These are phyloP conservation scores for Lophochroa leadbeateri DNA, from an alignment of 2,113 vertebrate species.

Conservation along the genomic window DNA sequence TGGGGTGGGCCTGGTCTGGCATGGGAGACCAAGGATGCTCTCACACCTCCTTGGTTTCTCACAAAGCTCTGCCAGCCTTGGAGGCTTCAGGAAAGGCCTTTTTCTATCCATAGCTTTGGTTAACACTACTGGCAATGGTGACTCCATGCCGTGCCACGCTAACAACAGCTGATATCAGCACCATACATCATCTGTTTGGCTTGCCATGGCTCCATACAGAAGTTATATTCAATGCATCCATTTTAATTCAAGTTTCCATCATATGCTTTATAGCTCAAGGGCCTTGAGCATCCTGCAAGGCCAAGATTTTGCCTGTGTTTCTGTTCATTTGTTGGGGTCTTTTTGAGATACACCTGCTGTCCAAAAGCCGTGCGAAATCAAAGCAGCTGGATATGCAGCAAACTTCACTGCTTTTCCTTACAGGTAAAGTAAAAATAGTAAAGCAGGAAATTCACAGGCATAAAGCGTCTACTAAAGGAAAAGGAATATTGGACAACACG, in stretches of 20 bases:
- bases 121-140: background rate
- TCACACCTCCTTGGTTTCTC: rapidly evolving
- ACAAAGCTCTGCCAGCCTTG: background rate
- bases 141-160: background rate
- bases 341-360: background rate
- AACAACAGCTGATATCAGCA: background rate
- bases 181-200: background rate
- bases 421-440: slow-evolving; percentile 27
- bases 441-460: slow-evolving; percentile 45
- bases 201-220: background rate
- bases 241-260: background rate
- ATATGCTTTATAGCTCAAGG: background rate
- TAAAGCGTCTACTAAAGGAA: slow-evolving; percentile 21
- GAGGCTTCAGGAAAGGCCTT: background rate
- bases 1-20: background rate
- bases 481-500: background rate
- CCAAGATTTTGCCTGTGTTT: background rate
- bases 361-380: slow-evolving; percentile 28
- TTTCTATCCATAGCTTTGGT: background rate
- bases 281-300: background rate
- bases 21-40: background rate
- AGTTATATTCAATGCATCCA: background rate
- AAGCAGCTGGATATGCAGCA: slow-evolving; percentile 12
- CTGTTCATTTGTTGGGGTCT: background rate
- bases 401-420: slow-evolving; percentile 28